Percentiles rank a stretch among this genome's conserved stretches.
phyloP scores from a whole-genome alignment of 2,113 vertebrate species.

The Engystomops pustulosus region DNA sequence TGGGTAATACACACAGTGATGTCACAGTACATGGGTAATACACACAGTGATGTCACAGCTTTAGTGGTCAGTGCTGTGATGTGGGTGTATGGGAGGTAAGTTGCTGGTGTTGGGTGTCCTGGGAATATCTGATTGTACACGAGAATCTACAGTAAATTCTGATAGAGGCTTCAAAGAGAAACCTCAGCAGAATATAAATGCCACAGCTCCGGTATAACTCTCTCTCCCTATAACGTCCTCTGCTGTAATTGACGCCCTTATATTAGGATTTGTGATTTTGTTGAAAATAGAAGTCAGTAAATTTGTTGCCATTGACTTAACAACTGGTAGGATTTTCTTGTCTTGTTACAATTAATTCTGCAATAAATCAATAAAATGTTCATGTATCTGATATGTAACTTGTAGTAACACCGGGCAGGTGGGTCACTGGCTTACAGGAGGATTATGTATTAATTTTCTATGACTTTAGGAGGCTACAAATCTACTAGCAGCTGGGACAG shows the following conservation, averaged over 20 bases:
- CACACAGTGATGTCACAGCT: too few species aligned
- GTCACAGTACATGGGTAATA: too few species aligned
- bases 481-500: too few species aligned
- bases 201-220: neutral
- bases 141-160: slow-evolving; percentile 2
- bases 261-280: neutral
- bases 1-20: too few species aligned
- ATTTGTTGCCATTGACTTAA: neutral
- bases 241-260: slow-evolving; percentile 13
- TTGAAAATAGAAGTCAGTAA: neutral
- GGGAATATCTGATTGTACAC: neutral
- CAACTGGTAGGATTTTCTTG: neutral
- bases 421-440: too few species aligned
- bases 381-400: too few species aligned
- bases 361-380: neutral
- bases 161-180: neutral
- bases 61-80: too few species aligned
- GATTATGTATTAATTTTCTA: too few species aligned
- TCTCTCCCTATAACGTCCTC: neutral
- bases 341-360: neutral
- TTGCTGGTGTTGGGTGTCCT: neutral
- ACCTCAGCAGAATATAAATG: slow-evolving; percentile 31
- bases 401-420: too few species aligned
- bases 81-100: neutral
- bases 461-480: too few species aligned